A percentile compares a stretch with the other conserved stretches of the same genome.
phyloP scores from a whole-genome alignment of 2,797 vertebrate species.

The Arnoldichthys spilopterus region DNA sequence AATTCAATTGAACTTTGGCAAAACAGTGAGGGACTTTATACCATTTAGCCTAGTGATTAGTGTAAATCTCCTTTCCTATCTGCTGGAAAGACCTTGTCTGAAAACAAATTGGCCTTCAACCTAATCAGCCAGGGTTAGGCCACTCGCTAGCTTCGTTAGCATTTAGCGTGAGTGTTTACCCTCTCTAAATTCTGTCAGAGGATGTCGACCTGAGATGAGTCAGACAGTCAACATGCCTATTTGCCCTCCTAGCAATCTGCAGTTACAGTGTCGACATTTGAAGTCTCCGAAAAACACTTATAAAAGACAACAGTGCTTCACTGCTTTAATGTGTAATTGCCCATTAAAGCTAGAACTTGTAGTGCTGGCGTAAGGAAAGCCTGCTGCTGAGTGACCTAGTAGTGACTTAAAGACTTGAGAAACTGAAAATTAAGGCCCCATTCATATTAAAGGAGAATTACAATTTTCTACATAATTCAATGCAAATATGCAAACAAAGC shows the following conservation, averaged over 20 bases:
- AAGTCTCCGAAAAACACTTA: conserved; percentile 12
- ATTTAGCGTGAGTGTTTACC: neutral
- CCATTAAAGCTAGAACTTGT: neutral
- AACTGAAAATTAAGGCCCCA: neutral
- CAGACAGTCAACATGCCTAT: neutral
- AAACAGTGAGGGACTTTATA: conserved; percentile 8
- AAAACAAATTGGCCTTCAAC: conserved; percentile 18
- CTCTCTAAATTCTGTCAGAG: conserved; percentile 5
- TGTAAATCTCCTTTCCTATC: neutral
- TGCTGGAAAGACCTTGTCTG: conserved; percentile 19
- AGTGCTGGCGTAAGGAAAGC: neutral
- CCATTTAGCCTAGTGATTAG: neutral
- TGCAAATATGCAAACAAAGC: too few species aligned
- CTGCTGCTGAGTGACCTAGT: neutral
- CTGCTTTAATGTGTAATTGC: neutral
- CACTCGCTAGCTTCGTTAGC: neutral
- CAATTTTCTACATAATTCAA: too few species aligned
- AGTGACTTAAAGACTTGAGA: too few species aligned
- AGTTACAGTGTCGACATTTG: neutral
- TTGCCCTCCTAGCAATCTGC: neutral
- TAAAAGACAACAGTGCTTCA: conserved; percentile 10
- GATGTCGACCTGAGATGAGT: conserved; percentile 4
- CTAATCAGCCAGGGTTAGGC: conserved; percentile 27
- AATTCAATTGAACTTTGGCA: neutral
- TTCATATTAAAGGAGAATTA: too few species aligned